Conservation (phyloP, 2,888 invertebrate genomes). For the Caenorhabditis doughertyi region DNA sequence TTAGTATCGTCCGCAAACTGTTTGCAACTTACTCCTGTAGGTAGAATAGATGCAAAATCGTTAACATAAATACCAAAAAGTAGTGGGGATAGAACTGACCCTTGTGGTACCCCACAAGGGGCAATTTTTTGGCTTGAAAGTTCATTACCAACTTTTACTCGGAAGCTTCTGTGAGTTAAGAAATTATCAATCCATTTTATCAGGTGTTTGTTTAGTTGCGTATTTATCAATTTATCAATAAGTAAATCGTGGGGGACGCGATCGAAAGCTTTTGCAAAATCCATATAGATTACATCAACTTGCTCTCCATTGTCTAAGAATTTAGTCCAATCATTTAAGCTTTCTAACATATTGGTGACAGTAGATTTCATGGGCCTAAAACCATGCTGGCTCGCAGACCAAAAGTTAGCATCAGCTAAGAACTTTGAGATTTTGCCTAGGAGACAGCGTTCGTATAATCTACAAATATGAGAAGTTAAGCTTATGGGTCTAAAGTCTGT, state of each 20-base stretch:
- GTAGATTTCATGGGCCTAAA: conserved; percentile 19
- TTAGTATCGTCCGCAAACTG: conserved; percentile 35
- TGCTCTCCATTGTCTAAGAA: not conserved
- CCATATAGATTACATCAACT: conserved; percentile 32
- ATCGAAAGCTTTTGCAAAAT: conserved; percentile 44
- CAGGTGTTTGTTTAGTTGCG: not conserved
- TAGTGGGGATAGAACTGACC: conserved; percentile 19
- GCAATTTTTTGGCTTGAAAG: not conserved
- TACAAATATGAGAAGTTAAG: conserved; percentile 23
- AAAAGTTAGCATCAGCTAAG: not conserved
- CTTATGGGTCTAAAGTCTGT: conserved; percentile 24
- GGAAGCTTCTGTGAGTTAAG: conserved; percentile 3
- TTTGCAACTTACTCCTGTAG: not conserved
- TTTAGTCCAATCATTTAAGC: conserved; percentile 18
- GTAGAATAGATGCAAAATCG: not conserved
- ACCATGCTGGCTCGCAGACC: conserved; percentile 23
- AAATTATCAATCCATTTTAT: conserved; percentile 22
- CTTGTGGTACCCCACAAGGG: conserved; percentile 27
- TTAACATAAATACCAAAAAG: conserved; percentile 41
- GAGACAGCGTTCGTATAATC: conserved; percentile 19
- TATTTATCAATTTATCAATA: not conserved
- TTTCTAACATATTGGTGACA: conserved; percentile 10
- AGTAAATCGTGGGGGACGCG: conserved; percentile 8
- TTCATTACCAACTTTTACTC: not conserved
- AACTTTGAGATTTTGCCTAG: not conserved